Percentiles rank a stretch among this genome's conserved stretches.
Conservation (phyloP, 2,797 vertebrate genomes). For the Garrulus glandarius region DNA sequence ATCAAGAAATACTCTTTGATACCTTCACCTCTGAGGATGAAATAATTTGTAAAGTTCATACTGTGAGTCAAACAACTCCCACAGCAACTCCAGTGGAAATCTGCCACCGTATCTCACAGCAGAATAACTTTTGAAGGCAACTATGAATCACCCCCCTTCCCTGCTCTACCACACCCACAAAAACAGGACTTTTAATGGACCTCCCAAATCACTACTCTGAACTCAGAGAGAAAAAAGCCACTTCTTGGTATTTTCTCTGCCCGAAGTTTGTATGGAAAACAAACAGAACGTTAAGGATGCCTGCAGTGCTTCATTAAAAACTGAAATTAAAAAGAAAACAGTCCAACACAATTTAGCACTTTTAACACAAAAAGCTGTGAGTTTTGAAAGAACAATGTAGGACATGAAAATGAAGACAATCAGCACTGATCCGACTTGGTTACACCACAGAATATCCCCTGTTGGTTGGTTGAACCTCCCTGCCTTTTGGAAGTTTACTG, state of each 20-base stretch:
- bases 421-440: rapidly evolving
- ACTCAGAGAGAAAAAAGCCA: neutral
- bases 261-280: neutral
- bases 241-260: neutral
- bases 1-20: neutral
- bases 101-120: neutral
- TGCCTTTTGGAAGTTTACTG: neutral
- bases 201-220: neutral
- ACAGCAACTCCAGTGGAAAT: neutral
- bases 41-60: neutral
- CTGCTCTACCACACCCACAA: constrained; percentile 17
- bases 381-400: neutral
- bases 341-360: no score
- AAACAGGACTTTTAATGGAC: neutral
- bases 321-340: neutral
- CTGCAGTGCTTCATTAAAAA: neutral
- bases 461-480: neutral
- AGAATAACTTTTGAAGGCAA: neutral
- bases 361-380: neutral
- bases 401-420: neutral
- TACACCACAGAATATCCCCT: neutral
- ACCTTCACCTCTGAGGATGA: neutral
- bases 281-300: neutral
- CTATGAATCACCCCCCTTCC: constrained; percentile 20
- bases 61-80: neutral